These are phyloP conservation scores for Dipus sagitta DNA, from an alignment of 2,797 vertebrate genomes.

Conservation along the genomic window DNA sequence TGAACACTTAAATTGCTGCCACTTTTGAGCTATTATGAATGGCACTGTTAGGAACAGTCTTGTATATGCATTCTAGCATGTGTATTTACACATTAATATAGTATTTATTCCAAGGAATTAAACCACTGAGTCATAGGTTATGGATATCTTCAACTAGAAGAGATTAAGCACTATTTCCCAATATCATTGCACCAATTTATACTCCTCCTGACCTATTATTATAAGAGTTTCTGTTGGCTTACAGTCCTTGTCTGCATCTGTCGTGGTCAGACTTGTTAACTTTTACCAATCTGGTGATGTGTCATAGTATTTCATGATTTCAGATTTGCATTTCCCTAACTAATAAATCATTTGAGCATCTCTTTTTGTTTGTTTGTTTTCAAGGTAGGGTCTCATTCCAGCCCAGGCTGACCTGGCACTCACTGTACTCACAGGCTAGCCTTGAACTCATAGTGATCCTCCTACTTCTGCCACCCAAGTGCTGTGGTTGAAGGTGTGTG, in stretches of 20 bases:
- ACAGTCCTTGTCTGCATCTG: not conserved
- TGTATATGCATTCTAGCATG: not conserved
- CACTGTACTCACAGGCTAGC: too few relatives aligned
- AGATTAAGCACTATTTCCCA: not conserved
- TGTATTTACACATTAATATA: not conserved
- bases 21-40: too few relatives aligned
- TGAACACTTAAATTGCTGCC: not conserved
- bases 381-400: too few relatives aligned
- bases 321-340: conserved; percentile 41
- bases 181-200: not conserved
- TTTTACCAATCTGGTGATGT: conserved; percentile 13
- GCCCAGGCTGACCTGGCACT: too few relatives aligned
- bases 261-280: conserved; percentile 21
- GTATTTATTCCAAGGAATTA: conserved; percentile 37
- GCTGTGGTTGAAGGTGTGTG: too few relatives aligned
- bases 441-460: too few relatives aligned
- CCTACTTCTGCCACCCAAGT: too few relatives aligned
- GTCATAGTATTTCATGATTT: not conserved
- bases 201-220: not conserved
- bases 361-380: not conserved
- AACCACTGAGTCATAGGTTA: not conserved
- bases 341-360: not conserved
- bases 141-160: conserved; percentile 34
- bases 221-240: conserved; percentile 9
- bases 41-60: not conserved